Evolutionary conservation across 2,113 vertebrate species (phyloP), one percentile per base, ranked within the genome.

Genomic region (Tenebrosternarchus preto): DNA sequence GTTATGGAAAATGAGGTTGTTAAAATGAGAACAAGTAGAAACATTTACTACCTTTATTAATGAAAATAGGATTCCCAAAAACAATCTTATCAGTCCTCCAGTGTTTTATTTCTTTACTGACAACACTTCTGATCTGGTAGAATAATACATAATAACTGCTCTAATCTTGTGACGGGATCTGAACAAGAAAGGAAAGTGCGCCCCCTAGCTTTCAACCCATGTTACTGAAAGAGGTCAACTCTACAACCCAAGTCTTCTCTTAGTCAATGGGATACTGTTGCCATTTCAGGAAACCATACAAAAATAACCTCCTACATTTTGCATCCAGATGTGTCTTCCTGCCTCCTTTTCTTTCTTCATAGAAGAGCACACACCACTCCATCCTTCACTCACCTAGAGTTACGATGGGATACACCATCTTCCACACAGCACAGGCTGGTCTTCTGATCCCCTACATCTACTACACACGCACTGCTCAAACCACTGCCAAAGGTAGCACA

Each of bases 361-460:
- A 63, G 4, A 63, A 29, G 29, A 29, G 3, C 27, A 1, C 12
- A 25, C n/a, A 11, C 5, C 8, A 8, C 7, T 29, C 24, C 36
- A 7, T 46, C 17, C 25, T 0, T 16, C 24, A 1, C 76, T 6
- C 31, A 98, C 98, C 98, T 95, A 77, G 97, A 98, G 87, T 96
- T 98, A 56, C 96, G 93, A 83, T 99, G 98, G 17, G 98, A 99
- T 80, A 99, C 95, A 5, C 98, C 98, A 0, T 99, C 98, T 86
- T 99, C 98, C 6, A 99, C 97, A 72, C 98, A 99, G 83, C 96
- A 97, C 27, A 99, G 90, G 0, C 98, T 98, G 73, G 96, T 98
- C 91, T 99, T 99, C 90, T 99, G 96, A 87, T 99, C 98, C 7
- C 98, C 97, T 7, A 99, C 95, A 36, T 99, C 98, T 19, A 99